Conservation (phyloP, 2,113 vertebrate species). For the Setophaga coronata region DNA sequence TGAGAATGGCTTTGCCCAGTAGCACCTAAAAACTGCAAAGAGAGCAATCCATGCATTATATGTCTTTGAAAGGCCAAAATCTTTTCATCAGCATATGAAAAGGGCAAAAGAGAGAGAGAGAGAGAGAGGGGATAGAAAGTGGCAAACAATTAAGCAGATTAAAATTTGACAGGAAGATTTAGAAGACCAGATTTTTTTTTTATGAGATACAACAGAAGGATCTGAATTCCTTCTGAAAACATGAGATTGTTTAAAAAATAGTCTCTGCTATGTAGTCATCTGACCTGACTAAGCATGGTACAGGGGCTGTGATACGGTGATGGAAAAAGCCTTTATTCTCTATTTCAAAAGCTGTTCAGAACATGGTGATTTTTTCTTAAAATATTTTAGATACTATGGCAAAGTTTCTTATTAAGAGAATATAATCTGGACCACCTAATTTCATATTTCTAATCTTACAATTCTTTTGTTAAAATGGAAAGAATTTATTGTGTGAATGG, state of each 20-base stretch:
- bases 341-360: neutral
- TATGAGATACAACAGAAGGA: neutral
- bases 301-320: accelerated
- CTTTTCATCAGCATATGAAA: neutral
- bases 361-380: neutral
- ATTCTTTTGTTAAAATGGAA: neutral
- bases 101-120: neutral
- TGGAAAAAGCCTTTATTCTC: neutral
- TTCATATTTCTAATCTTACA: neutral
- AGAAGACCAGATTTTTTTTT: neutral
- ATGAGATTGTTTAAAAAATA: neutral
- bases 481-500: accelerated
- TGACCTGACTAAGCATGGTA: neutral
- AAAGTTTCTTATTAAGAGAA: neutral
- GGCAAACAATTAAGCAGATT: neutral
- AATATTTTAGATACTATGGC: neutral
- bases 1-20: neutral
- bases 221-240: neutral
- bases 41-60: neutral
- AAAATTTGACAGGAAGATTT: neutral
- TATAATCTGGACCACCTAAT: neutral
- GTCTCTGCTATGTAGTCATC: accelerated
- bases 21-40: neutral
- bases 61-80: neutral
- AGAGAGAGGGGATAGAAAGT: neutral